phyloP scores from a whole-genome alignment of 2,888 invertebrate genomes.

The Cephus runcator region DNA sequence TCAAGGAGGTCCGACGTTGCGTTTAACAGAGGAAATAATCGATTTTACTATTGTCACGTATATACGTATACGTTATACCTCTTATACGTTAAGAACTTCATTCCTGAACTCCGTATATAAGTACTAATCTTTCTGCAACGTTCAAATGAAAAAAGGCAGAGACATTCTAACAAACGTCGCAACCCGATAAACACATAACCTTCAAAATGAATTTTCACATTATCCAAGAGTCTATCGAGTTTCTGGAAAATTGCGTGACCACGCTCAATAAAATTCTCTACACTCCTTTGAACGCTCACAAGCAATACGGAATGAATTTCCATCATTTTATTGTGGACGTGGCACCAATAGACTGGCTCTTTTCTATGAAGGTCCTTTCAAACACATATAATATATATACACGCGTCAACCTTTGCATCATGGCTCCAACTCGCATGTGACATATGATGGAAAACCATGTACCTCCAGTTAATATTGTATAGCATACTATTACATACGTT shows the following conservation, averaged over 20 bases:
- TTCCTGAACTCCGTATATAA: neutral
- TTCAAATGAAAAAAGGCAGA: neutral
- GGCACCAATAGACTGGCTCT: neutral
- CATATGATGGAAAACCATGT: no score
- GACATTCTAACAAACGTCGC: neutral
- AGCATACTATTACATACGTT: neutral
- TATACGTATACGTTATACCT: neutral
- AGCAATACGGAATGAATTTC: neutral
- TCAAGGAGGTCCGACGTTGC: neutral
- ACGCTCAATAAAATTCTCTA: neutral
- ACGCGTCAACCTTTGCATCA: no score
- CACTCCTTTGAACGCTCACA: neutral
- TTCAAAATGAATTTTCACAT: neutral
- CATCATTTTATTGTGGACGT: neutral
- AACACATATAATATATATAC: neutral
- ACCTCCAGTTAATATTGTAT: neutral
- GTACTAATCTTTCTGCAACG: neutral
- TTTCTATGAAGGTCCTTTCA: neutral
- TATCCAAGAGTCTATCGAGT: neutral
- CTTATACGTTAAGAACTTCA: neutral
- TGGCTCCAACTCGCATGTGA: no score
- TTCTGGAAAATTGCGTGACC: neutral
- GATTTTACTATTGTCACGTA: neutral
- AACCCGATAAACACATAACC: neutral
- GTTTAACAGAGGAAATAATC: neutral